These are phyloP conservation scores for Nemoura dubitans DNA, from an alignment of 2,888 invertebrate species.

Conservation along the genomic window DNA sequence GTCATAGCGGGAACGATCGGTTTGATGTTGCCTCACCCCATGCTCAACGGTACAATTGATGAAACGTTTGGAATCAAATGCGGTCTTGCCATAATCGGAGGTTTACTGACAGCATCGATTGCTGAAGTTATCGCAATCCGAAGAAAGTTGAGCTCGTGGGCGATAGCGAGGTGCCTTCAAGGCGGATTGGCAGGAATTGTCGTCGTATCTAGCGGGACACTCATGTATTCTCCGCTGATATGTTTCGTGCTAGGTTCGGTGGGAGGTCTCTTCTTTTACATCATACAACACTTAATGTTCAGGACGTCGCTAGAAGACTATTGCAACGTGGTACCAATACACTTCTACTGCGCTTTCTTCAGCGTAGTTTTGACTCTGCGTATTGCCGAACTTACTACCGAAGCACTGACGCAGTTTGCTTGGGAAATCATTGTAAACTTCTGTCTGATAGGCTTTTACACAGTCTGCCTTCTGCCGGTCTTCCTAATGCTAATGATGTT, in stretches of 20 bases:
- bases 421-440: slow-evolving; percentile 20
- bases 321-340: slow-evolving; percentile 57
- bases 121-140: slow-evolving; percentile 50
- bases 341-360: slow-evolving; percentile 56
- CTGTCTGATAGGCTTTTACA: neutral
- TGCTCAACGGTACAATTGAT: slow-evolving; percentile 50
- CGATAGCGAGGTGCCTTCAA: slow-evolving; percentile 57
- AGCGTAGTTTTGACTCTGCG: slow-evolving; percentile 53
- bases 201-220: slow-evolving; percentile 56
- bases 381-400: slow-evolving; percentile 48
- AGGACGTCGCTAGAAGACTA: slow-evolving; percentile 58
- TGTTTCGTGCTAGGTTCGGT: slow-evolving; percentile 53
- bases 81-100: neutral
- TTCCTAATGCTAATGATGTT: neutral
- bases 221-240: slow-evolving; percentile 55
- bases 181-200: slow-evolving; percentile 58
- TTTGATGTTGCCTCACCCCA: slow-evolving; percentile 51
- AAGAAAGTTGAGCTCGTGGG: slow-evolving; percentile 56
- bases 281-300: slow-evolving; percentile 54
- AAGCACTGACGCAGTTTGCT: slow-evolving; percentile 47
- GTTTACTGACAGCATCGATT: slow-evolving; percentile 51
- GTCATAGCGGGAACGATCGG: slow-evolving; percentile 58
- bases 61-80: neutral
- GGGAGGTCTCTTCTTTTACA: slow-evolving; percentile 55
- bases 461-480: neutral